Percentiles rank a stretch among this genome's conserved stretches.
Evolutionary conservation across 2,113 vertebrate species (phyloP).

Genomic region (Ancistrus triradiatus): DNA sequence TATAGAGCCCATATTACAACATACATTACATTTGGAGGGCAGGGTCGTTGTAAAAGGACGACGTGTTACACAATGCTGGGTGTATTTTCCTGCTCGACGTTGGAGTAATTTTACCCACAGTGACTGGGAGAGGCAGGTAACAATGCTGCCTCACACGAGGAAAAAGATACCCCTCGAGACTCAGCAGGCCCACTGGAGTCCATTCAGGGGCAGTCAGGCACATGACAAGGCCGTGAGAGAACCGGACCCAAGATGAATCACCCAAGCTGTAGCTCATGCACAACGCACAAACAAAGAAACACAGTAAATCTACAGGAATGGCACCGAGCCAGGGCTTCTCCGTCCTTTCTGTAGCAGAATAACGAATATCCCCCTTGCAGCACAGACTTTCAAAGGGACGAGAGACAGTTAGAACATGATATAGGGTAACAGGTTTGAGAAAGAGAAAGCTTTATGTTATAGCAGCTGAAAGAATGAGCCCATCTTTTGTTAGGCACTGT

Average conservation of each 20-base stretch:
- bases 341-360: slow-evolving; percentile 1
- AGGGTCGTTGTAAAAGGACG: too few relatives aligned
- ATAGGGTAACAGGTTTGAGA: too few relatives aligned
- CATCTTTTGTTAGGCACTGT: too few relatives aligned
- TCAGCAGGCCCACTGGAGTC: too few relatives aligned
- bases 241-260: slow-evolving; percentile 1
- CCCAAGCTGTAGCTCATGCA: background rate
- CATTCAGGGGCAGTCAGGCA: too few relatives aligned
- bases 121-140: slow-evolving; percentile 8
- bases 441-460: too few relatives aligned
- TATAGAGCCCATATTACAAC: too few relatives aligned
- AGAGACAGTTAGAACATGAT: too few relatives aligned
- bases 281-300: background rate
- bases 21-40: too few relatives aligned
- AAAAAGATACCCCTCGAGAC: slow-evolving; percentile 24
- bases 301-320: background rate
- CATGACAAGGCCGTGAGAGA: too few relatives aligned
- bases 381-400: slow-evolving; percentile 2
- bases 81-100: slow-evolving; percentile 32
- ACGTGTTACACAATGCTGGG: slow-evolving; percentile 12
- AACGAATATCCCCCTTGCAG: background rate
- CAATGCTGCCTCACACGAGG: slow-evolving; percentile 9
- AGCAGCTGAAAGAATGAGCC: too few relatives aligned
- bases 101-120: slow-evolving; percentile 24
- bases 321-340: background rate